phyloP scores from a whole-genome alignment of 2,888 invertebrate species.

The Melanchra persicariae region DNA sequence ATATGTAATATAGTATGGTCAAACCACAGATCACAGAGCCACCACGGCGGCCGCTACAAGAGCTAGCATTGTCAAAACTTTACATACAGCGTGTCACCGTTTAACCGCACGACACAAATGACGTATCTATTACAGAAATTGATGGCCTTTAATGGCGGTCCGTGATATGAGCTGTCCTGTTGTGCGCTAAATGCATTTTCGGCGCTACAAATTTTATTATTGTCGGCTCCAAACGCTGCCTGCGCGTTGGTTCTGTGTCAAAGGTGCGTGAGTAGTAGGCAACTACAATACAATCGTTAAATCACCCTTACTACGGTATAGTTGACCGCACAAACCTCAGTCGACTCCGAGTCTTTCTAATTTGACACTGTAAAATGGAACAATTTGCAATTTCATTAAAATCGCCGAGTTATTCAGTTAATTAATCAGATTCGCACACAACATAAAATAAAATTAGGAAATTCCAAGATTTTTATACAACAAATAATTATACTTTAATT shows the following conservation, averaged over 20 bases:
- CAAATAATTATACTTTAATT: slow-evolving; percentile 1
- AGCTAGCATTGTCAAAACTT: background rate
- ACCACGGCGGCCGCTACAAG: background rate
- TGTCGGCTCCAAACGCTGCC: background rate
- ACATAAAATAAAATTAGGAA: background rate
- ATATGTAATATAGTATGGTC: background rate
- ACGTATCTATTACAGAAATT: background rate
- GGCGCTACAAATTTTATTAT: background rate
- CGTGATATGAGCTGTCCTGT: background rate
- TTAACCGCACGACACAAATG: background rate
- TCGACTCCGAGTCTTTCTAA: background rate
- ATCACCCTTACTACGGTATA: background rate
- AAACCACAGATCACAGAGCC: background rate
- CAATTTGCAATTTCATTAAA: background rate
- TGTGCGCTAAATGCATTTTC: background rate
- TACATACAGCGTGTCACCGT: background rate
- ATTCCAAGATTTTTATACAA: background rate
- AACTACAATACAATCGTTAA: background rate
- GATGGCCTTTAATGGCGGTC: background rate
- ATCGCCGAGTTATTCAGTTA: background rate
- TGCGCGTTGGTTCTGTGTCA: background rate
- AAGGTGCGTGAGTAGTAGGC: background rate
- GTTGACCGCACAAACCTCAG: slow-evolving; percentile 2
- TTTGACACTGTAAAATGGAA: background rate
- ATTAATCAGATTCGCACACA: background rate